These are phyloP conservation scores for Camponotus pennsylvanicus DNA, from an alignment of 1,140 invertebrate species.

Conservation along the genomic window DNA sequence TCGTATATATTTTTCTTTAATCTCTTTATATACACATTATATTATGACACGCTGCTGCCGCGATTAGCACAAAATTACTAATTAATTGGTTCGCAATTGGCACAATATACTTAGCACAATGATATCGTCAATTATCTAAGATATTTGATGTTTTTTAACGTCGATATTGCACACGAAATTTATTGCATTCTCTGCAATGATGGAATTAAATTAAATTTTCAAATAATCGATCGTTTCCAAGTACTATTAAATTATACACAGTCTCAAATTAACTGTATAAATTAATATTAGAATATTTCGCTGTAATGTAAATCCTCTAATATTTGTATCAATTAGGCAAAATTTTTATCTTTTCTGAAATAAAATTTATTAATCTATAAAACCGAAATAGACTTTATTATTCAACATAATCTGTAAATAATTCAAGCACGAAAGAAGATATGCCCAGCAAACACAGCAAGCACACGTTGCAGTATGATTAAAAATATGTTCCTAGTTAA, in stretches of 20 bases:
- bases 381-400: background rate
- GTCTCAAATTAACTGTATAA: slow-evolving; percentile 7
- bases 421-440: background rate
- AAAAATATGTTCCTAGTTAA: background rate
- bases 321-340: background rate
- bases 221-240: slow-evolving; percentile 7
- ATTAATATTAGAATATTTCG: background rate
- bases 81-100: slow-evolving; percentile 40
- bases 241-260: slow-evolving; percentile 16
- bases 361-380: slow-evolving; percentile 12
- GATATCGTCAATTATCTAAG: slow-evolving; percentile 22
- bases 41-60: background rate
- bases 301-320: background rate
- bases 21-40: background rate
- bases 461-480: background rate
- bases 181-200: slow-evolving; percentile 23
- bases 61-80: slow-evolving; percentile 5
- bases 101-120: slow-evolving; percentile 36
- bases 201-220: slow-evolving; percentile 10
- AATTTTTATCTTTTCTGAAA: background rate
- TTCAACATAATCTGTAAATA: background rate
- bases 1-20: background rate
- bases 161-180: slow-evolving; percentile 41
- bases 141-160: slow-evolving; percentile 41
- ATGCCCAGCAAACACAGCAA: background rate